Evolutionary conservation across 2,113 vertebrate genomes (phyloP).

Genomic region (Burhinus oedicnemus): DNA sequence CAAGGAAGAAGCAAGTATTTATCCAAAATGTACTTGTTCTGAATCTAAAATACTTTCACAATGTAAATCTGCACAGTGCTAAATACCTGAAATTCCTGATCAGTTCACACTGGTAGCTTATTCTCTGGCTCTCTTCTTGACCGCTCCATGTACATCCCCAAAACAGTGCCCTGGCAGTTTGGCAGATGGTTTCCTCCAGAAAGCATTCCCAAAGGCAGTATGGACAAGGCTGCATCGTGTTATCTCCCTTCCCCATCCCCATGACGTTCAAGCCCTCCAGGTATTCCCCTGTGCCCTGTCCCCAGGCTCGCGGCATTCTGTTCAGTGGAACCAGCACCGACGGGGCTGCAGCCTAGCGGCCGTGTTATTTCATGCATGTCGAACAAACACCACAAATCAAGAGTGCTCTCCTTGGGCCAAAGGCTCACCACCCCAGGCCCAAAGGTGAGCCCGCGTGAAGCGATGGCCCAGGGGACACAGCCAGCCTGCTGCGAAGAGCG

Average conservation of each 20-base stretch:
- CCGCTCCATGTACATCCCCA: neutral
- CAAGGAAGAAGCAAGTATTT: neutral
- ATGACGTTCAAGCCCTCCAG: neutral
- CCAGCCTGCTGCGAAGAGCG: neutral
- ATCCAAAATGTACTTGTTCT: neutral
- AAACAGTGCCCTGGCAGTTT: neutral
- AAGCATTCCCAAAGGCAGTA: neutral
- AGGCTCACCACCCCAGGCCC: neutral
- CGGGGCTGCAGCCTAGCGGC: neutral
- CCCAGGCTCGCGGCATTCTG: neutral
- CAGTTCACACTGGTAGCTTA: neutral
- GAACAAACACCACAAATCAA: neutral
- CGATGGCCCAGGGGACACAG: neutral
- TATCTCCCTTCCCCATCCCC: neutral
- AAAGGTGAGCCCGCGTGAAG: neutral
- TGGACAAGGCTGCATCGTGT: fast-evolving
- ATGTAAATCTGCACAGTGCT: neutral
- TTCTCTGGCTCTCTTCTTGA: neutral
- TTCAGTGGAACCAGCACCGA: neutral
- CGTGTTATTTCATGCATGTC: fast-evolving
- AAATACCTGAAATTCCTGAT: neutral
- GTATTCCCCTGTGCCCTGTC: neutral
- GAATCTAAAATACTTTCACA: neutral
- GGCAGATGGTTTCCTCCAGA: neutral
- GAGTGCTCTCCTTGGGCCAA: neutral